Evolutionary conservation across 2,797 vertebrate genomes (phyloP).

Genomic region (Myotis findleyi): DNA sequence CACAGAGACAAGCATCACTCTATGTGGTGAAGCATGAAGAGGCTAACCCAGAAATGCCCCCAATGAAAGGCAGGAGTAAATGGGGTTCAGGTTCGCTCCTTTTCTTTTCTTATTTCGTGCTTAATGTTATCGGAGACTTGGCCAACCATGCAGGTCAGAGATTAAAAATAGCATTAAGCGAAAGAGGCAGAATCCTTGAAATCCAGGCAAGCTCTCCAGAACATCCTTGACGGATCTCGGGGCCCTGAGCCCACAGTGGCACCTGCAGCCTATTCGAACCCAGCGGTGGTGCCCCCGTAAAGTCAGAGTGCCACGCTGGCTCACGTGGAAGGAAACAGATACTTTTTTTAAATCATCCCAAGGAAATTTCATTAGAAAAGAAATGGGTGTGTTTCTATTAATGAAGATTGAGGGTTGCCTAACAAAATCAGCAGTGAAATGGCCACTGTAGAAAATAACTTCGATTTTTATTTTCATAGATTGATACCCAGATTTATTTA

Average conservation of each 20-base stretch:
- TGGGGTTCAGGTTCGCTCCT: background rate
- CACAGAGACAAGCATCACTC: background rate
- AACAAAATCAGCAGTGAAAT: background rate
- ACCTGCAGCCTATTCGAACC: background rate
- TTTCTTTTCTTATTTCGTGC: background rate
- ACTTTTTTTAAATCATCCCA: background rate
- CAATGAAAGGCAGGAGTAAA: background rate
- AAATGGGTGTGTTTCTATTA: background rate
- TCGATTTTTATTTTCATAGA: background rate
- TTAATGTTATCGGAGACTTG: slow-evolving; percentile 1
- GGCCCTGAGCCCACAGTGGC: background rate
- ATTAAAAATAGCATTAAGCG: slow-evolving; percentile 1
- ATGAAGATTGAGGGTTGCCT: background rate
- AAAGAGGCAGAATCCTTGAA: background rate
- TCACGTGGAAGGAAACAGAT: background rate
- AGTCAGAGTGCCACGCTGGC: background rate
- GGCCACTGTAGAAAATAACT: background rate
- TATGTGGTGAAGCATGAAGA: background rate
- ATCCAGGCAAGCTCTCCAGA: background rate
- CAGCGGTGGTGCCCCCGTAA: background rate
- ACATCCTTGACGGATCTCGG: background rate
- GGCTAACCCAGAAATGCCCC: background rate
- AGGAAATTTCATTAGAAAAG: background rate
- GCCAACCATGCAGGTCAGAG: background rate
- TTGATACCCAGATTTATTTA: background rate